Percentiles rank a stretch among this genome's conserved stretches.
Evolutionary conservation across 2,797 vertebrate species (phyloP).

Genomic region (Enteromius treurensis): DNA sequence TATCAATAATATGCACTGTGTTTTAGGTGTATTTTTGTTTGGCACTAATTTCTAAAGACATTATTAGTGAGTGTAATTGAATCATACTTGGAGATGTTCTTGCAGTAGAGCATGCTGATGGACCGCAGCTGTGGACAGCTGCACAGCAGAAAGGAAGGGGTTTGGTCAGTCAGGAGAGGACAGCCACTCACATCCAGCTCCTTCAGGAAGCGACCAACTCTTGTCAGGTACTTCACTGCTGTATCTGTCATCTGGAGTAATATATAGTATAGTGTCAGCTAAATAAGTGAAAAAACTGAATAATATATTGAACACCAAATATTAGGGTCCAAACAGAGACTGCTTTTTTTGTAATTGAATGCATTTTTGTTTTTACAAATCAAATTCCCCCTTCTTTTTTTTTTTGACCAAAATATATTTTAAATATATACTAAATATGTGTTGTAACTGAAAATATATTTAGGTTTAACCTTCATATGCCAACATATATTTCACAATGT

Average conservation of each 20-base stretch:
- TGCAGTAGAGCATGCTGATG: constrained; percentile 80
- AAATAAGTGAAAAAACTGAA: neutral
- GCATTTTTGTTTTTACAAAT: too few species aligned
- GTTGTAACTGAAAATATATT: too few species aligned
- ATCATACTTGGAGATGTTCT: constrained; percentile 79
- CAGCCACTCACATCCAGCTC: constrained; percentile 83
- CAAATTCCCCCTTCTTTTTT: too few species aligned
- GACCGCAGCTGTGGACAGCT: constrained; percentile 77
- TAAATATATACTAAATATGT: too few species aligned
- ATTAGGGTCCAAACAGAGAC: too few species aligned
- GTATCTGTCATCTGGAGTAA: constrained; percentile 79
- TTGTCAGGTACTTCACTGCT: constrained; percentile 75
- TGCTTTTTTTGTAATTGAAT: too few species aligned
- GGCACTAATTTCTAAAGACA: neutral
- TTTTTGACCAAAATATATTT: too few species aligned
- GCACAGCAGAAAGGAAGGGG: constrained; percentile 70
- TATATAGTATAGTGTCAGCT: neutral
- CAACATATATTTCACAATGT: too few species aligned
- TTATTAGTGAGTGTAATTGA: constrained; percentile 17
- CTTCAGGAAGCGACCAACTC: constrained; percentile 75
- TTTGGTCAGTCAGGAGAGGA: constrained; percentile 77
- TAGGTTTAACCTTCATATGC: too few species aligned
- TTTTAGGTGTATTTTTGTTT: neutral
- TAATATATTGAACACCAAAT: too few species aligned
- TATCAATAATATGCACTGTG: neutral